Conservation (phyloP, 2,797 vertebrate species). For the Parauchenoglanis ngamensis region DNA sequence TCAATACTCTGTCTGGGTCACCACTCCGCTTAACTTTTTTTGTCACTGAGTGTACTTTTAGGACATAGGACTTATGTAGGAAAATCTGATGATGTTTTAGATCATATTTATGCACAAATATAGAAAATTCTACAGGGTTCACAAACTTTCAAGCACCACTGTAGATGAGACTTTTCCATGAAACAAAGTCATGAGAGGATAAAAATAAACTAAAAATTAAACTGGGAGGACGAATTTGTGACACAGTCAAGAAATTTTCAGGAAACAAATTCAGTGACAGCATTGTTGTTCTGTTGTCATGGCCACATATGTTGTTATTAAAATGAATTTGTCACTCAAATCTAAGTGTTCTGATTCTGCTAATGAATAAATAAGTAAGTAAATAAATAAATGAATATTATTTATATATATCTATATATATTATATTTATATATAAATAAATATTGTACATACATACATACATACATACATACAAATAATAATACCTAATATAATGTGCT, state of each 20-base stretch:
- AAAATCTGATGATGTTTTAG: too few species aligned
- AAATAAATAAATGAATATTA: neutral
- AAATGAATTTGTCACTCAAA: neutral
- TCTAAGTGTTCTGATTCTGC: neutral
- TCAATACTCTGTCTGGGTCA: too few species aligned
- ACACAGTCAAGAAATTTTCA: neutral
- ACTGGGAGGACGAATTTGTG: neutral
- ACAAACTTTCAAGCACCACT: too few species aligned
- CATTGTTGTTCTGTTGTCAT: neutral
- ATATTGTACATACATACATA: neutral
- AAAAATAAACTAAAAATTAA: neutral
- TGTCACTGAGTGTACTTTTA: too few species aligned
- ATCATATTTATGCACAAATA: too few species aligned
- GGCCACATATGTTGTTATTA: neutral
- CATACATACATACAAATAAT: neutral
- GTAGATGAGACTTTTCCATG: neutral
- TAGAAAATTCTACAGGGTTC: too few species aligned
- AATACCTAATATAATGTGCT: neutral
- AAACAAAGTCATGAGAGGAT: neutral
- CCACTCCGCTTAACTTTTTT: too few species aligned
- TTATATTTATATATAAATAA: neutral
- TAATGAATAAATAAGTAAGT: neutral
- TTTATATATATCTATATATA: too few species aligned
- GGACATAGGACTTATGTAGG: too few species aligned
- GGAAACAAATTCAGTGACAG: neutral